These are phyloP conservation scores for Empidonax traillii DNA, from an alignment of 2,113 vertebrate species.

Conservation along the genomic window DNA sequence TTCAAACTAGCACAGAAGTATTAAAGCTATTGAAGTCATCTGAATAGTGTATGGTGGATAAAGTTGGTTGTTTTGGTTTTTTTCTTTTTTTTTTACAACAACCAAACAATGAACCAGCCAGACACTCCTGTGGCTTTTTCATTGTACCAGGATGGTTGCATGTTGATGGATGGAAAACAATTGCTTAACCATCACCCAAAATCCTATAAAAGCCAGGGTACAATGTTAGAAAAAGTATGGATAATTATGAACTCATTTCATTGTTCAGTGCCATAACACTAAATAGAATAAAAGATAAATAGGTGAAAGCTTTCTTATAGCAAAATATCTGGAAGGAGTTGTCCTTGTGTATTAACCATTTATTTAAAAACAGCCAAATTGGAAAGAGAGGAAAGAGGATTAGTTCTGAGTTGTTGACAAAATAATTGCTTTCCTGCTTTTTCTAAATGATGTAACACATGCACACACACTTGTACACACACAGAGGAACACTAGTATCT, in stretches of 20 bases:
- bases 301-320: not conserved
- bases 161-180: not conserved
- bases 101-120: not conserved
- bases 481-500: not conserved
- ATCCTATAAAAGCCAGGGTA: not conserved
- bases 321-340: not conserved
- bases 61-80: rapidly evolving
- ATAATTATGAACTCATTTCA: not conserved
- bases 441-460: not conserved
- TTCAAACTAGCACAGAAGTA: not conserved
- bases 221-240: not conserved
- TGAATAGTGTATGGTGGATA: not conserved
- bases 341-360: not conserved
- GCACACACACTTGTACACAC: not conserved
- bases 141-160: not conserved
- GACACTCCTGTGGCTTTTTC: not conserved
- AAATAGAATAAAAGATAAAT: not conserved
- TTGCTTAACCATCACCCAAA: not conserved
- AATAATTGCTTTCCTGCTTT: not conserved
- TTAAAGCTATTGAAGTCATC: not conserved
- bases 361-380: not conserved
- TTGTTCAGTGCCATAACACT: not conserved
- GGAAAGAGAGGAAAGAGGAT: not conserved
- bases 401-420: not conserved
- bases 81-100: not conserved